Percentiles rank a stretch among this genome's conserved stretches.
phyloP scores from a whole-genome alignment of 1,140 invertebrate species.

The Listronotus bonariensis region DNA sequence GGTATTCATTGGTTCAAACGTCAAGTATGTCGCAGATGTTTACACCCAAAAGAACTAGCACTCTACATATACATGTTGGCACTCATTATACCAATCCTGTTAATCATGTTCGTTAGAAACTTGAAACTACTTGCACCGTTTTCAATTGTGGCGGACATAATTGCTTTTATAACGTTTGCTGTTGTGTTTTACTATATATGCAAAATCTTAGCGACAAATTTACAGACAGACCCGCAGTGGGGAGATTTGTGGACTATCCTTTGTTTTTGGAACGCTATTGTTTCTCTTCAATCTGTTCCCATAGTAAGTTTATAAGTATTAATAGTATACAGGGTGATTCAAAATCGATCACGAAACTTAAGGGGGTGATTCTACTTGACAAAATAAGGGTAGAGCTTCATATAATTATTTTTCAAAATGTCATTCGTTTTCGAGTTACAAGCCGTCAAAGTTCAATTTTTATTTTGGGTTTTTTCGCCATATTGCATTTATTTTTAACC shows the following conservation, averaged over 20 bases:
- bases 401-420: too few species aligned
- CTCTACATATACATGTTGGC: conserved; percentile 59
- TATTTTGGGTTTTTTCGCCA: too few species aligned
- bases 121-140: conserved; percentile 75
- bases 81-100: conserved; percentile 66
- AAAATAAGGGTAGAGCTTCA: too few species aligned
- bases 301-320: conserved; percentile 74
- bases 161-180: conserved; percentile 65
- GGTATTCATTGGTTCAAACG: conserved; percentile 78
- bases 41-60: conserved; percentile 53
- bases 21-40: conserved; percentile 62
- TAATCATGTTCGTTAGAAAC: conserved; percentile 71
- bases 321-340: too few species aligned
- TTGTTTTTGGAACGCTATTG: conserved; percentile 83
- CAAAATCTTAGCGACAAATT: conserved; percentile 63
- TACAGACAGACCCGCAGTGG: conserved; percentile 59
- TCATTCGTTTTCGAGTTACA: too few species aligned
- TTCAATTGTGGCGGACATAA: conserved; percentile 72
- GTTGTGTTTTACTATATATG: conserved; percentile 74
- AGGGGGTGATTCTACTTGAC: too few species aligned
- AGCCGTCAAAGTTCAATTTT: too few species aligned
- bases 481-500: too few species aligned
- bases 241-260: conserved; percentile 62
- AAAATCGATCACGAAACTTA: too few species aligned
- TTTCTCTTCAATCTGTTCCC: conserved; percentile 88